Evolutionary conservation across 2,888 invertebrate species (phyloP).

Genomic region (Scaptodrosophila latifasciaeformis): DNA sequence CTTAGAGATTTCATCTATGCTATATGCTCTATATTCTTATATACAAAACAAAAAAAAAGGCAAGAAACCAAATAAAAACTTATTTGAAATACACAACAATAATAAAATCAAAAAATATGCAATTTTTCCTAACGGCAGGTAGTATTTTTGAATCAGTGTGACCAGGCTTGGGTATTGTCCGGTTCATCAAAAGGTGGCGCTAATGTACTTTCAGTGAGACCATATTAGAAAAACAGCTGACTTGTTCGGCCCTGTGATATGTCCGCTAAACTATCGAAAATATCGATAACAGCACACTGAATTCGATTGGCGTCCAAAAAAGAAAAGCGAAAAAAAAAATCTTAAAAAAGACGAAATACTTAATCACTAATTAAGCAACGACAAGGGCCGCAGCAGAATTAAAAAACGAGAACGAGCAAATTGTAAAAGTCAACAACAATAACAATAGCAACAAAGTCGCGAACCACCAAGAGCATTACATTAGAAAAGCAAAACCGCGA

Average conservation of each 20-base stretch:
- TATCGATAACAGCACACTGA: no score
- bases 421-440: no score
- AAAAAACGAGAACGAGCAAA: no score
- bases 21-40: slow-evolving; percentile 13
- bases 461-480: slow-evolving; percentile 25
- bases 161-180: no score
- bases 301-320: slow-evolving; percentile 55
- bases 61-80: slow-evolving; percentile 57
- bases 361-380: slow-evolving; percentile 41
- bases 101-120: neutral
- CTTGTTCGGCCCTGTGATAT: no score
- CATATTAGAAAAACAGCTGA: no score
- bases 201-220: no score
- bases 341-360: slow-evolving; percentile 59
- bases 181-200: no score
- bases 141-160: no score
- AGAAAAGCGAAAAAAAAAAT: slow-evolving; percentile 52
- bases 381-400: no score
- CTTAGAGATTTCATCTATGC: slow-evolving; percentile 5
- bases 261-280: no score
- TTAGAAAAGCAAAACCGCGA: slow-evolving; percentile 16
- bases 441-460: neutral
- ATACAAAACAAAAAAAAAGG: slow-evolving; percentile 17
- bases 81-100: no score
- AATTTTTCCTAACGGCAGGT: neutral